Evolutionary conservation across 1,140 invertebrate genomes (phyloP).

Genomic region (Ostrea edulis): DNA sequence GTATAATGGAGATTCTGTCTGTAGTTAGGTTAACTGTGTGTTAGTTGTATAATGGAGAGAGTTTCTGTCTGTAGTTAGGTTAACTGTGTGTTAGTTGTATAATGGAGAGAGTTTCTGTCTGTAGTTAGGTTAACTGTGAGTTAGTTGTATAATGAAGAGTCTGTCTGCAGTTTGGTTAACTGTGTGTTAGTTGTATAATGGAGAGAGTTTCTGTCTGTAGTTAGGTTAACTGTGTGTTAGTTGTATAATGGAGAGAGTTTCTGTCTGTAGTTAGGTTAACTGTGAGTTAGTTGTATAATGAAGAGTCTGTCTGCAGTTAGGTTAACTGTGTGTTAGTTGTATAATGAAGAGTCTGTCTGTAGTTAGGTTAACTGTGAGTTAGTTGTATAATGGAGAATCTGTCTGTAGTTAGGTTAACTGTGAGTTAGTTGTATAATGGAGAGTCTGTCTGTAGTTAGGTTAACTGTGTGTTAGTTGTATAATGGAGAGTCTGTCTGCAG

Average conservation of each 20-base stretch:
- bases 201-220: constrained; percentile 33
- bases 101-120: neutral
- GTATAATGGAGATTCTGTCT: neutral
- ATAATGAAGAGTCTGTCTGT: constrained; percentile 2
- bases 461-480: neutral
- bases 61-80: constrained; percentile 45
- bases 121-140: constrained; percentile 24
- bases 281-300: no score
- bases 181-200: no score
- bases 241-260: no score
- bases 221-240: neutral
- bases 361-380: neutral
- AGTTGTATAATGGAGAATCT: no score
- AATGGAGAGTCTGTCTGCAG: constrained; percentile 29
- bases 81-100: neutral
- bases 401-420: constrained; percentile 36
- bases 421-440: no score
- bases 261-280: constrained; percentile 40
- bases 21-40: constrained; percentile 24
- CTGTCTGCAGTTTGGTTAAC: constrained; percentile 39
- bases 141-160: no score
- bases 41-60: no score
- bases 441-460: constrained; percentile 37
- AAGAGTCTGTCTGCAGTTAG: constrained; percentile 30
- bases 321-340: neutral